Conservation (phyloP, 2,113 vertebrate species). For the Pseudopipra pipra region DNA sequence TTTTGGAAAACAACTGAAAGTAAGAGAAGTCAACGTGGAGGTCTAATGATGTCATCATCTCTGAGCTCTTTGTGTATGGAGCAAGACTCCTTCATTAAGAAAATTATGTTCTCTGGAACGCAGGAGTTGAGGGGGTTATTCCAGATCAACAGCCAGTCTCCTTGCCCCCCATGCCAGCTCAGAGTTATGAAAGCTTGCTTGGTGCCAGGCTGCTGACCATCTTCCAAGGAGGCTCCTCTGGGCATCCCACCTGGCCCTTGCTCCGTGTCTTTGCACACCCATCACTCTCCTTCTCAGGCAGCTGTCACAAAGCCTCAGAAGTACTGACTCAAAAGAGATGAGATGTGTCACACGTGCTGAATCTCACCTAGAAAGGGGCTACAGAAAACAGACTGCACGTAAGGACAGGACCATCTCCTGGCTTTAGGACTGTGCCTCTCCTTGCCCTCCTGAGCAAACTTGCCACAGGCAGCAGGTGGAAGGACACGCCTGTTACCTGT, state of each 20-base stretch:
- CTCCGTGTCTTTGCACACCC: background rate
- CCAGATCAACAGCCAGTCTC: background rate
- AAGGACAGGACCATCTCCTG: background rate
- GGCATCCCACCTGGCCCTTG: background rate
- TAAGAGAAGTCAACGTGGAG: background rate
- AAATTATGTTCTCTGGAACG: background rate
- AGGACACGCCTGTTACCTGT: background rate
- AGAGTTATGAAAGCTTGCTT: background rate
- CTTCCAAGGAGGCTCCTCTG: background rate
- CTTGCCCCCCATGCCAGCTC: fast-evolving
- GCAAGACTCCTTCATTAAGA: background rate
- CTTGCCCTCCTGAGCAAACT: background rate
- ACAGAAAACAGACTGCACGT: background rate
- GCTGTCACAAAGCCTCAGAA: background rate
- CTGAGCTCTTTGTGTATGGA: background rate
- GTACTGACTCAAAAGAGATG: background rate
- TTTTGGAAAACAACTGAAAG: background rate
- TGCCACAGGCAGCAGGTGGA: background rate
- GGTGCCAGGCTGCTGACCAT: background rate
- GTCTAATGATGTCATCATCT: background rate
- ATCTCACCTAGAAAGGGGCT: background rate
- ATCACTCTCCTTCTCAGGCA: background rate
- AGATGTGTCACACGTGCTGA: background rate
- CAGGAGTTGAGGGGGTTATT: fast-evolving
- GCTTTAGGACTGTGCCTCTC: background rate